Percentiles rank a stretch among this genome's conserved stretches.
These are phyloP conservation scores for Iguana delicatissima DNA, from an alignment of 2,797 vertebrate species.

Conservation along the genomic window DNA sequence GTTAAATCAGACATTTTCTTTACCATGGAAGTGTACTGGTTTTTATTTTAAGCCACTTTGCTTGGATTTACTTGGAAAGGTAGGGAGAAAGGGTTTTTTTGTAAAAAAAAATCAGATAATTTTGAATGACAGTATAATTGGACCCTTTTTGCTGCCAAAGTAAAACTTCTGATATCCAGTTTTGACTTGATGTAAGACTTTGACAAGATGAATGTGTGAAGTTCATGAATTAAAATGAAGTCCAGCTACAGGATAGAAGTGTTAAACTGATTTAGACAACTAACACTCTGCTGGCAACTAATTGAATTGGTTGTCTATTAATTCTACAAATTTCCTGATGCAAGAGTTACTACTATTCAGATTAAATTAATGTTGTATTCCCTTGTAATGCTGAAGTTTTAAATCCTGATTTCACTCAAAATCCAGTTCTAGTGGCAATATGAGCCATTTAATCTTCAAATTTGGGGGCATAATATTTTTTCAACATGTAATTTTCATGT, in stretches of 20 bases:
- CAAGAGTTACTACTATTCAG: not conserved
- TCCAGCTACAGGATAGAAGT: not conserved
- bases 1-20: not conserved
- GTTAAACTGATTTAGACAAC: not conserved
- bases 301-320: not conserved
- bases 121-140: not conserved
- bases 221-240: not conserved
- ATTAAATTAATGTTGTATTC: not conserved
- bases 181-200: not conserved
- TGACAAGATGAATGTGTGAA: not conserved
- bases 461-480: too few relatives aligned
- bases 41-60: not conserved
- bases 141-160: not conserved
- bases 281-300: not conserved
- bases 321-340: not conserved
- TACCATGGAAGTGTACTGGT: too few relatives aligned
- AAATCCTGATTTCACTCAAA: not conserved
- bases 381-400: not conserved
- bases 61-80: not conserved
- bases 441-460: not conserved
- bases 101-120: not conserved
- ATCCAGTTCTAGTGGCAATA: not conserved
- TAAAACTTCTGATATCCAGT: not conserved
- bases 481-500: not conserved
- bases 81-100: too few relatives aligned